Conservation (phyloP, 2,113 vertebrate genomes). For the Alectura lathami region DNA sequence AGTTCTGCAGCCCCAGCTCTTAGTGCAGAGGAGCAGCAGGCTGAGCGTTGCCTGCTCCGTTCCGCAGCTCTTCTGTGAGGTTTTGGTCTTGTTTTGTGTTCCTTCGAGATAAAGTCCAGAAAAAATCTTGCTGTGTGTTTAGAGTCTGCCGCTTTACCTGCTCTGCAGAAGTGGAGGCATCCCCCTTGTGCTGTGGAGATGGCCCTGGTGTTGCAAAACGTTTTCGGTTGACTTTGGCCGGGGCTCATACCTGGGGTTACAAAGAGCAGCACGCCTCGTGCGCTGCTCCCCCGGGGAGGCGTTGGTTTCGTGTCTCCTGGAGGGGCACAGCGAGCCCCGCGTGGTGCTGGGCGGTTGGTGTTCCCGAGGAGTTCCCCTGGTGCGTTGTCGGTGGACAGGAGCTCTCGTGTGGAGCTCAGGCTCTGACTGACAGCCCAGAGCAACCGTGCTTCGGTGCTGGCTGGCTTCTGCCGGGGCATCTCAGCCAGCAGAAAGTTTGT, state of each 20-base stretch:
- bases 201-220: accelerated
- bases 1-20: not conserved
- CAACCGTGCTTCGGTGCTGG: too few relatives aligned
- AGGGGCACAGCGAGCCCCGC: not conserved
- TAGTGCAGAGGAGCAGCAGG: not conserved
- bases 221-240: not conserved
- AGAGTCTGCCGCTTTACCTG: too few relatives aligned
- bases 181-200: not conserved
- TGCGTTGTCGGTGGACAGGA: not conserved
- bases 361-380: too few relatives aligned
- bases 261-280: not conserved
- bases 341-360: not conserved
- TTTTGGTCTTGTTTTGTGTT: too few relatives aligned
- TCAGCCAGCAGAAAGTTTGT: not conserved
- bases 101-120: not conserved
- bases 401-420: accelerated
- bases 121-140: not conserved
- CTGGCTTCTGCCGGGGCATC: too few relatives aligned
- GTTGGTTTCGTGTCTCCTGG: not conserved
- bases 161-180: too few relatives aligned
- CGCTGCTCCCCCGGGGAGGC: too few relatives aligned
- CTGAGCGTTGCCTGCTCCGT: accelerated
- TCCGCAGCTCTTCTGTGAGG: too few relatives aligned
- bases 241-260: not conserved
- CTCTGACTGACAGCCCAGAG: too few relatives aligned